phyloP scores from a whole-genome alignment of 2,797 vertebrate genomes.

The Chelmon rostratus region DNA sequence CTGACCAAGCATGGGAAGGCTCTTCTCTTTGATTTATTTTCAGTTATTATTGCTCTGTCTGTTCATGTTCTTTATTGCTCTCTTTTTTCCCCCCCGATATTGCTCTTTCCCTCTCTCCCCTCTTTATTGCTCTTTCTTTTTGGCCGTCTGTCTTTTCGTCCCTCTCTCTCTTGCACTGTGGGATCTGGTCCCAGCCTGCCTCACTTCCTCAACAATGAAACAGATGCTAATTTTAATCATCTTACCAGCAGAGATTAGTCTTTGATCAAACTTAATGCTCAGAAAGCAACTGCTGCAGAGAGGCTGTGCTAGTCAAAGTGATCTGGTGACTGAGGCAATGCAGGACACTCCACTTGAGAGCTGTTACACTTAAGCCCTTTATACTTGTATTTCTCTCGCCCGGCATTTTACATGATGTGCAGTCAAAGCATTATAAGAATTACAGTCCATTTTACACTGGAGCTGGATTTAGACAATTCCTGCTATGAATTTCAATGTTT shows the following conservation, averaged over 20 bases:
- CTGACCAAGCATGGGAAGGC: slow-evolving; percentile 70
- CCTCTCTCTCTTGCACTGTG: slow-evolving; percentile 49
- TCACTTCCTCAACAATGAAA: slow-evolving; percentile 72
- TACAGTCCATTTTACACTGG: slow-evolving; percentile 60
- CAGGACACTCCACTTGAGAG: slow-evolving; percentile 37
- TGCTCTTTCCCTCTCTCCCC: slow-evolving; percentile 33
- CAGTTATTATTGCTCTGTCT: slow-evolving; percentile 70
- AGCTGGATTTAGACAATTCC: slow-evolving; percentile 65
- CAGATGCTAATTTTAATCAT: slow-evolving; percentile 85
- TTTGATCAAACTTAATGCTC: slow-evolving; percentile 82
- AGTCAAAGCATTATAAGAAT: slow-evolving; percentile 52
- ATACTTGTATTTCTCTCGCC: slow-evolving; percentile 28
- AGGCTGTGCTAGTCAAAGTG: slow-evolving; percentile 42
- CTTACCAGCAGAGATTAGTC: slow-evolving; percentile 77
- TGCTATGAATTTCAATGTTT: slow-evolving; percentile 69
- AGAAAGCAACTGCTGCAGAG: slow-evolving; percentile 69
- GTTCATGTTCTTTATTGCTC: slow-evolving; percentile 64
- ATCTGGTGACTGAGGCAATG: slow-evolving; percentile 50
- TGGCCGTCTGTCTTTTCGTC: slow-evolving; percentile 26
- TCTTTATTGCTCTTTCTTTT: slow-evolving; percentile 51
- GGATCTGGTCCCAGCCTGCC: slow-evolving; percentile 68
- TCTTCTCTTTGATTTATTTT: slow-evolving; percentile 65
- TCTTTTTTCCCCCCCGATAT: slow-evolving; percentile 26
- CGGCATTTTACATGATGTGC: slow-evolving; percentile 40
- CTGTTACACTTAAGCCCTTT: slow-evolving; percentile 56